Evolutionary conservation across 1,140 invertebrate genomes (phyloP), one percentile per base, ranked within the genome.

Genomic region (Riptortus pedestris): DNA sequence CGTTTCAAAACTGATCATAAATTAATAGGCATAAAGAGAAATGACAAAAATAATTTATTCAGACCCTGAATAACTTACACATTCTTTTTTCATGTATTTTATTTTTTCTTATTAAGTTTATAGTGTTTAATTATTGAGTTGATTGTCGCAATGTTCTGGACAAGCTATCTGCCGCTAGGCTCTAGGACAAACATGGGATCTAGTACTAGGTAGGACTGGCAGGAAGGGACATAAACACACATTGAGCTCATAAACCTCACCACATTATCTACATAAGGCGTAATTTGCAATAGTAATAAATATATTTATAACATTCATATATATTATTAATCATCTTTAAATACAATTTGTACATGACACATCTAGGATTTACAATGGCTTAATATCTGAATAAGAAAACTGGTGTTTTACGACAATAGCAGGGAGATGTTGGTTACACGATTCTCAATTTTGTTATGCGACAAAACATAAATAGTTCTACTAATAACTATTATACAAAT

Each of bases 161-260:
- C 20, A 55, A 18, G 22, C 20, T 55, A 3, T 38, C n/a, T n/a
- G n/a, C 22, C 24, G 5, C 51, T 55, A 22, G 24, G 20, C 20
- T 20, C 51, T 2, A 24, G 45, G 45, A 47, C 45, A 55, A 55
- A 27, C 31, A 7, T 24, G 20, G 51, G 20, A 11, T 55, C 2
- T 14, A 24, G 12, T 16, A 24, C 51, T 55, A 55, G 14, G 14
- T 2, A 24, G 51, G 22, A 20, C 26, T 24, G 51, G 51, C 51
- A 55, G 24, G 24, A 55, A 20, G 22, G 51, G 51, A 12, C 20
- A 24, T 24, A 24, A 47, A 55, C 51, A 55, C 24, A 55, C 51
- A 55, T 55, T 55, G 51, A 55, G 51, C 51, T 55, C n/a, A n/a
- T 55, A 55, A 55, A 55, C 24, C 51, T 24, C 51, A 55, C 45